Evolutionary conservation across 1,140 invertebrate genomes (phyloP).

Genomic region (Drosophila simulans): DNA sequence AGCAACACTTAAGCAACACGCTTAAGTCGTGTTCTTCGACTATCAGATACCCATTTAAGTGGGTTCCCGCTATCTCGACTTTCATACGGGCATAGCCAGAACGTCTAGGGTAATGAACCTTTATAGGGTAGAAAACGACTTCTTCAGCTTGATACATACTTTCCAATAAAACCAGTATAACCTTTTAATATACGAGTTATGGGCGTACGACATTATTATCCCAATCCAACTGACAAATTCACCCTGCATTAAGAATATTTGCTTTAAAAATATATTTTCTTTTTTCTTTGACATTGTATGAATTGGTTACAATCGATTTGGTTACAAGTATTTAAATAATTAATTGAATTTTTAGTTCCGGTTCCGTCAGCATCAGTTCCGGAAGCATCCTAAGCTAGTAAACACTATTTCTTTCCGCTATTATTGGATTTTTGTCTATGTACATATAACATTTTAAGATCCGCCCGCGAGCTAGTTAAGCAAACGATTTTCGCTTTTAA

Average conservation of each 20-base stretch:
- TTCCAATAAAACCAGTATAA: too few species aligned
- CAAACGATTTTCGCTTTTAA: slow-evolving; percentile 13
- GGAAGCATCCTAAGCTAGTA: slow-evolving; percentile 49
- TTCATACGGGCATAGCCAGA: too few species aligned
- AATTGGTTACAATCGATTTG: slow-evolving; percentile 47
- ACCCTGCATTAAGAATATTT: background rate
- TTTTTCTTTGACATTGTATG: slow-evolving; percentile 24
- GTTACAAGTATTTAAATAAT: slow-evolving; percentile 28
- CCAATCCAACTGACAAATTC: background rate
- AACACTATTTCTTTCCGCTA: slow-evolving; percentile 28
- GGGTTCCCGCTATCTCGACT: too few species aligned
- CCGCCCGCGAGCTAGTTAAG: slow-evolving; percentile 12
- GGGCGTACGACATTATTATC: background rate
- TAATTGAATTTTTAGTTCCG: slow-evolving; percentile 49
- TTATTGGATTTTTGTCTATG: slow-evolving; percentile 32
- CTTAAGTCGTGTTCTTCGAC: too few species aligned
- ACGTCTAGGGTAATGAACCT: too few species aligned
- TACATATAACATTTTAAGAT: slow-evolving; percentile 38
- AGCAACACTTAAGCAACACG: too few species aligned
- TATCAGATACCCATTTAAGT: too few species aligned
- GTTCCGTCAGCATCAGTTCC: background rate
- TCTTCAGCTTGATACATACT: too few species aligned
- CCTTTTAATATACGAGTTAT: too few species aligned
- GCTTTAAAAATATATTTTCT: slow-evolving; percentile 47
- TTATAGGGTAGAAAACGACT: too few species aligned